These are phyloP conservation scores for Rhinolophus ferrumequinum DNA, from an alignment of 2,113 vertebrate genomes.

Conservation along the genomic window DNA sequence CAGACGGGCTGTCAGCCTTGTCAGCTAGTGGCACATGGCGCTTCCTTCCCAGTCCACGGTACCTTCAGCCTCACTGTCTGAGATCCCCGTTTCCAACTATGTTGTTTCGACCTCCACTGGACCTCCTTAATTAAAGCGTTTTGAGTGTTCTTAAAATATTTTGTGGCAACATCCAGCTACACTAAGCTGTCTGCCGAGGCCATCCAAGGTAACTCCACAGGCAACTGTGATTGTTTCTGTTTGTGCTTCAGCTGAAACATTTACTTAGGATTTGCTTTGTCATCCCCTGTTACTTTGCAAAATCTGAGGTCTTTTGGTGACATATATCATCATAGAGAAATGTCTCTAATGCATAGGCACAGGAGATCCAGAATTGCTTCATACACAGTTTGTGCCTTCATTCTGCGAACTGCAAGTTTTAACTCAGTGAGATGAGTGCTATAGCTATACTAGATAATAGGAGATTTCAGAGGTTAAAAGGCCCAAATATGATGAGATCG, in stretches of 20 bases:
- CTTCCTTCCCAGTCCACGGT: neutral
- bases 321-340: neutral
- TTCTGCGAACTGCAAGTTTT: neutral
- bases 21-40: neutral
- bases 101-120: neutral
- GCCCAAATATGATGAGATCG: neutral
- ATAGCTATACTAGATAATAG: neutral
- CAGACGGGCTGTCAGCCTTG: neutral
- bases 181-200: neutral
- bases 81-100: neutral
- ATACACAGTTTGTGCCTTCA: neutral
- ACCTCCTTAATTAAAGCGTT: neutral
- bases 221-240: neutral
- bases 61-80: neutral
- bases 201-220: neutral
- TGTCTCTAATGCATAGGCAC: neutral
- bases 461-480: neutral
- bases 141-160: neutral
- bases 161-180: neutral
- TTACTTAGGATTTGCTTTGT: neutral
- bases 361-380: neutral
- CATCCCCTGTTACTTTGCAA: neutral
- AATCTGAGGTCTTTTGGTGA: neutral
- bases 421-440: neutral
- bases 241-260: neutral